Evolutionary conservation across 2,113 vertebrate genomes (phyloP), one percentile per base, ranked within the genome.

Genomic region (Nematolebias whitei): DNA sequence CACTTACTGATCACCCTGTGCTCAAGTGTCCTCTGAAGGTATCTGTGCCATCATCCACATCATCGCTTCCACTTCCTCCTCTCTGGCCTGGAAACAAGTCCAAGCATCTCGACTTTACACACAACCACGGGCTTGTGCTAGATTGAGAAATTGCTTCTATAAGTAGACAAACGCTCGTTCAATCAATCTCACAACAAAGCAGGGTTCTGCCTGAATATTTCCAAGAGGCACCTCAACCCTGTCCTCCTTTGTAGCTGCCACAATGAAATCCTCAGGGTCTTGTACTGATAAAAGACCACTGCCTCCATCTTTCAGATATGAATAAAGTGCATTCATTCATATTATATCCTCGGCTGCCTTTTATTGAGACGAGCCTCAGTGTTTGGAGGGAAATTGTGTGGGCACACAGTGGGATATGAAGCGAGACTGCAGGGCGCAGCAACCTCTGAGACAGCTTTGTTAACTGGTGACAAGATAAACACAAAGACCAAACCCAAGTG

Each of bases 381-480:
- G 54, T 81, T 60, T 23, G 22, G 63, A 63, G 52, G 51, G 32
- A 59, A 59, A 39, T 55, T 3, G 26, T 13, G 19, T 55, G 61
- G 61, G 52, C 45, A 49, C 23, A 68, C 53, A 72, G 51, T 32
- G 41, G 71, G 67, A 74, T 40, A 40, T 77, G 63, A 62, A 82
- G 73, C 24, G 74, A 72, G 61, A 50, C 68, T 12, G 38, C 38
- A 7, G 68, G 73, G 65, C 32, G 6, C 47, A n/a, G 68, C 51
- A 49, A 66, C 60, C 52, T 79, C 66, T 23, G 54, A 75, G 60
- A 65, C 74, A 53, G 62, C 74, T 83, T 75, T 78, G 74, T 82
- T 73, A 81, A 74, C 62, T 57, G 72, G 52, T 71, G 78, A 79
- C 76, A 79, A 77, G 71, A 84, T 74, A 82, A 86, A 87, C 69